A percentile compares a stretch with the other conserved stretches of the same genome.
Evolutionary conservation across 2,797 vertebrate genomes (phyloP).

Genomic region (Anabacerthia variegaticeps): DNA sequence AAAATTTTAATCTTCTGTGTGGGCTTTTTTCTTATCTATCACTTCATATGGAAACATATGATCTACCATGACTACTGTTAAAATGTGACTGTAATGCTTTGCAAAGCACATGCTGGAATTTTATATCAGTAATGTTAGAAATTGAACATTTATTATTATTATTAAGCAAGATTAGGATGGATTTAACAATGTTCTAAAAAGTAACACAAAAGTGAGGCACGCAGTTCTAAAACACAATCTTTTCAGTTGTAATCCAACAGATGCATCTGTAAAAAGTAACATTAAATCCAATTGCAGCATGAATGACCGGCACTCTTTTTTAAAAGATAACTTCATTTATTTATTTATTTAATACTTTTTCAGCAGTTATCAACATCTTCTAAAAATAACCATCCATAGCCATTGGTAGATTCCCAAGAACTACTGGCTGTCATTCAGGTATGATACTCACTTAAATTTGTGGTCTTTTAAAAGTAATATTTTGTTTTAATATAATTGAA

Average conservation of each 20-base stretch:
- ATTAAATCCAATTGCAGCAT: not conserved
- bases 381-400: not conserved
- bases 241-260: not conserved
- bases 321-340: not conserved
- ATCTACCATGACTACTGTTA: not conserved
- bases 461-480: not conserved
- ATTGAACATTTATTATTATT: not conserved
- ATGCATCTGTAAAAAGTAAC: not conserved
- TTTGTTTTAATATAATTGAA: not conserved
- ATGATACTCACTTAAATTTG: not conserved
- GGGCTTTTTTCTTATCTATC: not conserved
- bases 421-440: not conserved
- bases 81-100: not conserved
- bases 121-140: not conserved
- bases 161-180: not conserved
- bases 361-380: not conserved
- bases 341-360: not conserved
- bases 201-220: not conserved
- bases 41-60: not conserved
- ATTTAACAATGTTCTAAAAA: not conserved
- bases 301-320: not conserved
- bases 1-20: not conserved
- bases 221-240: not conserved
- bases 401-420: not conserved
- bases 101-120: not conserved